Evolutionary conservation across 92 coral and sea anemone genomes (phyloP), one percentile per base, ranked within the genome.

Genomic region (Actinernus sp.): DNA sequence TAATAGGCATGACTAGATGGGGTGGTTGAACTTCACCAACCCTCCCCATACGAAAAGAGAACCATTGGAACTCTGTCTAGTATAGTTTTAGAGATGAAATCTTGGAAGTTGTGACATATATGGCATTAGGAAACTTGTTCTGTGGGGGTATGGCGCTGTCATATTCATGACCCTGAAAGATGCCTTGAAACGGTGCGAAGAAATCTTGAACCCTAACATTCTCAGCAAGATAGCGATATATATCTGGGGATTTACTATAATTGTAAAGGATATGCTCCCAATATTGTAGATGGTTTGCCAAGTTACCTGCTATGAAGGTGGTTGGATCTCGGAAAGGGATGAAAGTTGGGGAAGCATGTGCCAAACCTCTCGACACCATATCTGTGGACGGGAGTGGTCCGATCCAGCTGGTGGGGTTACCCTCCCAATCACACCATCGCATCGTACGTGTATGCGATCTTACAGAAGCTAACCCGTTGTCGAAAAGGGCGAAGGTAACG

Each of bases 341-440:
- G 38, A 59, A 13, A 3, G 25, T 22, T 18, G 70, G 80, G 26
- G 69, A 59, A 21, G 59, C 80, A 34, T 20, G 48, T 12, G 26
- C 61, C 27, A 18, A 26, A 17, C 80, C 70, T 29, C 31, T 25
- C 21, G 80, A 41, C 21, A 59, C 70, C 80, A 60, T 59, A 0
- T 60, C 80, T 32, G 49, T 17, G 51, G 80, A 72, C 46, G 70
- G 70, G 18, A 59, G 57, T 9, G 71, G 71, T 27, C 57, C 71
- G 26, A 49, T 56, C 82, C 72, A 51, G 64, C 55, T 27, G 30
- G 82, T 10, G 73, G 73, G 72, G 11, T 40, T 29, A 28, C 71
- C 71, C 29, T 46, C 71, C 71, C 40, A 27, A 1, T 40, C 71
- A 21, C 56, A 63, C 57, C 71, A 63, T 1, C 28, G 32, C n/a